These are phyloP conservation scores for Trematomus loennbergii DNA, from an alignment of 2,113 vertebrate species.

Conservation along the genomic window DNA sequence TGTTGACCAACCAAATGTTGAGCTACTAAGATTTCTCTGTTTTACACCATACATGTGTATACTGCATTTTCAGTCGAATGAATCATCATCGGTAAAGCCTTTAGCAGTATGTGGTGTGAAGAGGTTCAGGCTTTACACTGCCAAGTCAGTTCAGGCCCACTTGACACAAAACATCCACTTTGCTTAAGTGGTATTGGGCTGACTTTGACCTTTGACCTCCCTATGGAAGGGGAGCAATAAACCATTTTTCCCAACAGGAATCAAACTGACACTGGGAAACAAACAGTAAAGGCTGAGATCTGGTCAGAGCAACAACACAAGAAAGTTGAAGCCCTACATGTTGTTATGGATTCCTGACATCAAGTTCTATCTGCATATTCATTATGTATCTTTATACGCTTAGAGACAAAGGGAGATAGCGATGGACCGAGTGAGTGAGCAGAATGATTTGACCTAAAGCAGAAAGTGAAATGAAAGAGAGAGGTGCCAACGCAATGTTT, in stretches of 20 bases:
- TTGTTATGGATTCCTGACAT: not conserved
- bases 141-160: constrained; percentile 19
- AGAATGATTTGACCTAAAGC: not conserved
- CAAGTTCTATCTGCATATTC: not conserved
- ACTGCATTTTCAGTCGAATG: constrained; percentile 15
- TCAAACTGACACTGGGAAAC: not conserved
- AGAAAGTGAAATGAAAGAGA: constrained; percentile 2
- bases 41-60: not conserved
- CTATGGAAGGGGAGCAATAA: constrained; percentile 7
- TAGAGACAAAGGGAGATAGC: not conserved
- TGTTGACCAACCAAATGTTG: not conserved
- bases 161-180: constrained; percentile 46
- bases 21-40: not conserved
- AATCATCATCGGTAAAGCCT: constrained; percentile 36
- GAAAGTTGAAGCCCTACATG: not conserved
- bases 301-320: not conserved
- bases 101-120: constrained; percentile 23
- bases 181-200: constrained; percentile 31
- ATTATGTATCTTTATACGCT: not conserved
- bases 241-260: not conserved
- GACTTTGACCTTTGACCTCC: constrained; percentile 47
- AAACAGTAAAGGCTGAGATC: not conserved
- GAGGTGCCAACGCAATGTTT: not conserved
- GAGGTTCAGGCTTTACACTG: constrained; percentile 23
- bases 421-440: not conserved